Base-by-base conservation (phyloP, 35 echinoderm and acorn worm species). In the Stichopus chloronotus region DNA sequence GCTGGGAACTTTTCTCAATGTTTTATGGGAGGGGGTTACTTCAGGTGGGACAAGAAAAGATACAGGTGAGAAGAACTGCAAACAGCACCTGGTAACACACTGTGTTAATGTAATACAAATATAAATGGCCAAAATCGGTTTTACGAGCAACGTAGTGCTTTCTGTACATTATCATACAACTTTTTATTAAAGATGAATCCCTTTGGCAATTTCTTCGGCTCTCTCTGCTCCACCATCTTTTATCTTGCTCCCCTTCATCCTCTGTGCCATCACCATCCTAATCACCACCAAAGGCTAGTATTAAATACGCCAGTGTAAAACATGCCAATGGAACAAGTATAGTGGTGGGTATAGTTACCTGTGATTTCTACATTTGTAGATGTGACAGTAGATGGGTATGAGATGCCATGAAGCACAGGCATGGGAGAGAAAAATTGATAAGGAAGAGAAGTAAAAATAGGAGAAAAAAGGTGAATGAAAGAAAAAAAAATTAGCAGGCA, bases 321-420 rank as follows among this genome's bases (percentile, higher is more conserved):
- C 30, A 43, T 43, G 30, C 30, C 30, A 43, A 43, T 43, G 30
- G 30, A 43, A 43, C 30, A 43, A 43, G 30, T 43, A 43, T 43
- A 43, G 30, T 43, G 30, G 30, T 43, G 30, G n/a, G 55, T 83
- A 83, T 83, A 83, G 55, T 83, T 83, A 83, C 80, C 80, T 83
- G 55, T 83, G 80, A 83, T 83, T 83, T 83, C 80, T 83, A 83
- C 2, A 83, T 43, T 43, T 83, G 80, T 83, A 56, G 80, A 52
- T 52, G 55, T 43, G 30, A 43, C 30, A 52, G 80, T 20, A 83
- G 80, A 83, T 83, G 80, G 7, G 16, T 55, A 83, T 83, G 25
- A 65, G 25, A 83, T 83, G 25, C 19, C 11, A 83, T 55, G 80
- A 56, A 56, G 55, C 80, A 83, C 80, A 56, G 43, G 53, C 53